Evolutionary conservation across 2,113 vertebrate species (phyloP), one percentile per base, ranked within the genome.

Genomic region (Misgurnus anguillicaudatus): DNA sequence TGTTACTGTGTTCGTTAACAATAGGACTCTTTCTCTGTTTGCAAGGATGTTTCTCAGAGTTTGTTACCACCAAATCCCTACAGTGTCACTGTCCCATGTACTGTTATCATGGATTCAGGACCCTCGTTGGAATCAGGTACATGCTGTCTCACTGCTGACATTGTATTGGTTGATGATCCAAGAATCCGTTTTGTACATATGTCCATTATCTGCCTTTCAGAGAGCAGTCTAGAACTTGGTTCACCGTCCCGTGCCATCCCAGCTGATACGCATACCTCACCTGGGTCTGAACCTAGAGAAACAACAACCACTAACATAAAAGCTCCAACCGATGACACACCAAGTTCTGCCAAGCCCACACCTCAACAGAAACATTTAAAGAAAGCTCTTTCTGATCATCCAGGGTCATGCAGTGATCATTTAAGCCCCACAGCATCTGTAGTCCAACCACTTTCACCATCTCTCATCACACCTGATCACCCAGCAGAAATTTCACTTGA

Each of bases 21-120:
- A 5, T 14, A 14, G 3, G 31, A 51, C 6, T 58, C 36, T 60
- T 16, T 60, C 9, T 48, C 57, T 13, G 17, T 41, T 42, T 66
- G 14, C 66, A 60, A 91, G 91, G 83, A 85, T 19, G 83, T 88
- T 2, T 91, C 88, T 1, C 17, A 69, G 78, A 90, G 86, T 85
- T 51, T 91, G 57, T 83, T 89, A 41, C 2, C 1, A 17, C 2
- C 5, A 36, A 55, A 68, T 42, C 38, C 9, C 13, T 48, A 19
- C 13, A 48, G 53, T 6, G 61, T 71, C 0, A 67, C 58, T 13
- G 36, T 10, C 24, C 78, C 65, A 13, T 38, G 81, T n/a, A 19
- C 0, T 0, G 36, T 80, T 31, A n/a, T 55, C 57, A 1, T 42
- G 6, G 71, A 72, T 31, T 55, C 71, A 36, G 17, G 24, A 16